Percentiles rank a stretch among this genome's conserved stretches.
phyloP scores from a whole-genome alignment of 2,113 vertebrate genomes.

The Antechinus stuartii region DNA sequence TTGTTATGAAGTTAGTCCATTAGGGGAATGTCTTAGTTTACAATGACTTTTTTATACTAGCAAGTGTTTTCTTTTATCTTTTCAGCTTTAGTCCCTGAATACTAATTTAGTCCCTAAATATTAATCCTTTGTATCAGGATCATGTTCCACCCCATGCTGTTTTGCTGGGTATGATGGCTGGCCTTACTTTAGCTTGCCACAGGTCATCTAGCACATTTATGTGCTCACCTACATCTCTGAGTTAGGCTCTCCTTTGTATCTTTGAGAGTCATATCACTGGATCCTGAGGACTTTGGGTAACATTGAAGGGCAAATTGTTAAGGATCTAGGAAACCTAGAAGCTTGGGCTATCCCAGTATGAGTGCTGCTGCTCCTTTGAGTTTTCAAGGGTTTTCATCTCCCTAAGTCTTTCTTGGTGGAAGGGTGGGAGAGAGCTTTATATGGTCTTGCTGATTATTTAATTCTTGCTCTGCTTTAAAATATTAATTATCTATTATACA shows the following conservation, averaged over 20 bases:
- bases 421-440: neutral
- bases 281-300: neutral
- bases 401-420: neutral
- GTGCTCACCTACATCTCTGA: neutral
- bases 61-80: neutral
- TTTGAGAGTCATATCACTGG: neutral
- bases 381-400: neutral
- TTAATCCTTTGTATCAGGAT: neutral
- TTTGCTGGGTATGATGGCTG: neutral
- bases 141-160: neutral
- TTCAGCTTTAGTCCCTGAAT: neutral
- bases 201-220: neutral
- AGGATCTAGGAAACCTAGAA: neutral
- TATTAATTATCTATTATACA: slow-evolving; percentile 32
- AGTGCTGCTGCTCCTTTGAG: neutral
- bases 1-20: neutral
- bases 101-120: too few relatives aligned
- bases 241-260: neutral
- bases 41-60: neutral
- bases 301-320: neutral
- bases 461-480: slow-evolving; percentile 16
- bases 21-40: neutral
- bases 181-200: neutral
- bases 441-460: neutral
- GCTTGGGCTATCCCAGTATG: neutral